Base-by-base conservation (phyloP, 2,888 invertebrate species). In the Xestia sexstrigata region DNA sequence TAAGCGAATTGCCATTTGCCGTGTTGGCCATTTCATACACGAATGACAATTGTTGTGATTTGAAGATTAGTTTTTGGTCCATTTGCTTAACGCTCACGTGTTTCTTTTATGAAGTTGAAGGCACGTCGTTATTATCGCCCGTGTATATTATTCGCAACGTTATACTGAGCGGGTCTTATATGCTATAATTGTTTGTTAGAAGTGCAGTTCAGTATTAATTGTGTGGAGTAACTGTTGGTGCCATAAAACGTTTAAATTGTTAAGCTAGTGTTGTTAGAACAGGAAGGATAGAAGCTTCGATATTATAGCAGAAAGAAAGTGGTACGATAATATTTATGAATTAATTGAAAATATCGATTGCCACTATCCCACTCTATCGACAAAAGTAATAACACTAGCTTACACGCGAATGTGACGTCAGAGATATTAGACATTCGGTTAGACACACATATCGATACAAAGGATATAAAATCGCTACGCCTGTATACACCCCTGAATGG, bases 131-230 rank as follows among this genome's bases (percentile, higher is more conserved):
- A 60, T 67, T 75, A 70, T 74, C 55, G 71, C 67, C 55, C 26
- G 55, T 47, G 23, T 76, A 35, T 67, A 70, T 73, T 55, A 68
- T 42, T 65, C 7, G 49, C 47, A 63, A 58, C 58, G n/a, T 30
- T 63, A 58, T 76, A 58, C n/a, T 78, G 66, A 35, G 15, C 35
- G 63, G 68, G 58, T 26, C 23, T 70, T 39, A 62, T 26, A 60
- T 63, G 17, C 30, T 69, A 72, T 52, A 73, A 74, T 67, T 80
- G 35, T 68, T 45, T 60, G 55, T 77, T 23, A 58, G 39, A 65
- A 84, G 70, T 73, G 73, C 75, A 76, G 63, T 78, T 85, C 84
- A 85, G 86, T 87, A 86, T 87, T 87, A 87, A 65, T 75, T 81
- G 42, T 67, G 68, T 74, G 78, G 42, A 71, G 69, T 83, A 68